Percentiles rank a stretch among this genome's conserved stretches.
Conservation (phyloP, 2,797 vertebrate genomes). For the Octomys mimax region DNA sequence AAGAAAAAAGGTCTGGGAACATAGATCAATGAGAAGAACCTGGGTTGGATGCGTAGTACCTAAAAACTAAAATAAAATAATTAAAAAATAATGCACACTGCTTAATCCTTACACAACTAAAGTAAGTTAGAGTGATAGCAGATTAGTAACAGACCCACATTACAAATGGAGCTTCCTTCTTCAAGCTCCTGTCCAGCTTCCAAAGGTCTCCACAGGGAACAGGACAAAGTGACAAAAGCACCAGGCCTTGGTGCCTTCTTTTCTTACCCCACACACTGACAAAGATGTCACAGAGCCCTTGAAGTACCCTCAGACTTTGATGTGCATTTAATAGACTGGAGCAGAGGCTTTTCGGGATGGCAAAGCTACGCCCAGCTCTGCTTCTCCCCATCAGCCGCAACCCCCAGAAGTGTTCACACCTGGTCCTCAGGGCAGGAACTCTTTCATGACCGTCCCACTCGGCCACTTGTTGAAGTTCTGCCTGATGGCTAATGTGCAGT, state of each 20-base stretch:
- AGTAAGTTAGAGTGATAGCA: not conserved
- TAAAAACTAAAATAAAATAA: not conserved
- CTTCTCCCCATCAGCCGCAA: fast-evolving
- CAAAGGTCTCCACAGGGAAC: not conserved
- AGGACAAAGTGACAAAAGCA: not conserved
- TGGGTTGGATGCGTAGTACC: not conserved
- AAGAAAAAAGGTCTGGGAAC: not conserved
- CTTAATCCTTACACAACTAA: not conserved
- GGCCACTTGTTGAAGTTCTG: not conserved
- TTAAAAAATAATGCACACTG: not conserved
- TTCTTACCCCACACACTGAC: not conserved
- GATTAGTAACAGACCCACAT: not conserved
- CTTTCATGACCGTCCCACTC: not conserved
- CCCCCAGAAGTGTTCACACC: not conserved
- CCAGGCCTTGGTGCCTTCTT: not conserved
- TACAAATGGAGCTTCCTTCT: not conserved
- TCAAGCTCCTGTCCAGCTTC: no score
- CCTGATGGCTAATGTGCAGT: not conserved
- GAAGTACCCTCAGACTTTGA: not conserved
- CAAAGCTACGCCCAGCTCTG: fast-evolving
- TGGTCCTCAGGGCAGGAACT: not conserved
- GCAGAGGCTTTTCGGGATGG: fast-evolving
- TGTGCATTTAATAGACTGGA: not conserved
- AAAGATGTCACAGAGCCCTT: not conserved
- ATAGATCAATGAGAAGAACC: not conserved